phyloP scores from a whole-genome alignment of 1,140 invertebrate genomes.

The Microplitis mediator region DNA sequence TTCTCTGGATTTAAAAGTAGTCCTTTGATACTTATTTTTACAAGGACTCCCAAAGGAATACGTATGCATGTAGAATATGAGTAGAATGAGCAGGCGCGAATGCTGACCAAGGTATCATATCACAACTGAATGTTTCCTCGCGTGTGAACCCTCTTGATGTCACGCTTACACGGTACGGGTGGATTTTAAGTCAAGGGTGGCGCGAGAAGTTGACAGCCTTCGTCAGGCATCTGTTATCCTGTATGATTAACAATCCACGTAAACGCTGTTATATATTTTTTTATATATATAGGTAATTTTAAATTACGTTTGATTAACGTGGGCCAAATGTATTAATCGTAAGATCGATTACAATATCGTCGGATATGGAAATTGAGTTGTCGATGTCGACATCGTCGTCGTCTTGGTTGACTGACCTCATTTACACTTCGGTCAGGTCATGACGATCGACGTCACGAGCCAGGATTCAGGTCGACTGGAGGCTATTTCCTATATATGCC shows the following conservation, averaged over 20 bases:
- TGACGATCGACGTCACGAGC: slow-evolving; percentile 29
- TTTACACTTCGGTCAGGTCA: slow-evolving; percentile 32
- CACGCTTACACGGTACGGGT: slow-evolving; percentile 9
- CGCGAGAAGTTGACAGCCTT: neutral
- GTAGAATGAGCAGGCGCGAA: slow-evolving; percentile 17
- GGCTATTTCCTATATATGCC: neutral
- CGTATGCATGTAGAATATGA: neutral
- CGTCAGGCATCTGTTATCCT: no score
- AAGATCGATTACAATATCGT: no score
- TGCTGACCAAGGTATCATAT: slow-evolving; percentile 1
- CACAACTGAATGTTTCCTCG: slow-evolving; percentile 3
- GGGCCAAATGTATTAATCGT: no score
- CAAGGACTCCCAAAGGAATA: neutral
- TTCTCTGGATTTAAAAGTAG: no score
- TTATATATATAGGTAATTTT: no score
- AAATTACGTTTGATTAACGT: no score
- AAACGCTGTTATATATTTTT: no score
- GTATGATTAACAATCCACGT: no score
- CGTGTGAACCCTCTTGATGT: slow-evolving; percentile 3
- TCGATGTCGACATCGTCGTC: neutral
- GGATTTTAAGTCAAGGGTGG: neutral
- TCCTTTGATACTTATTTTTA: neutral
- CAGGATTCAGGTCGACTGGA: slow-evolving; percentile 28
- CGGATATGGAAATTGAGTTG: no score
- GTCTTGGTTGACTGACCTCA: slow-evolving; percentile 33